A percentile compares a stretch with the other conserved stretches of the same genome.
These are phyloP conservation scores for Hemicrepidius hirtus DNA, from an alignment of 2,888 invertebrate species.

Conservation along the genomic window DNA sequence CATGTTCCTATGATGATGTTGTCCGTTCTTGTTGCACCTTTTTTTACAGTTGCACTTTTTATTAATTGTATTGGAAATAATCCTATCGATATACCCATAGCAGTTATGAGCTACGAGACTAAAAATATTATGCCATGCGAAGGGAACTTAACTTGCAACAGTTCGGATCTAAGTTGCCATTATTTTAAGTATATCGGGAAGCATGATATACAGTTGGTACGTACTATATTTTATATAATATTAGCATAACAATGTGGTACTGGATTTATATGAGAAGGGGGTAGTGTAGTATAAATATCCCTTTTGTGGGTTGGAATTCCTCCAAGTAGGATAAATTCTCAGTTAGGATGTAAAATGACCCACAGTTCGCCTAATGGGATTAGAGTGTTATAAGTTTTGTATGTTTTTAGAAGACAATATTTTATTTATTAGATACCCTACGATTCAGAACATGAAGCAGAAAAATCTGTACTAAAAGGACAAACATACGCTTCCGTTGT, in stretches of 20 bases:
- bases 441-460: slow-evolving; percentile 76
- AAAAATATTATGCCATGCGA: slow-evolving; percentile 62
- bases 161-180: slow-evolving; percentile 83
- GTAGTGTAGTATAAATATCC: too few relatives aligned
- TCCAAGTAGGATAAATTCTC: too few relatives aligned
- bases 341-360: too few relatives aligned
- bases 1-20: slow-evolving; percentile 89
- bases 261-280: too few relatives aligned
- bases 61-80: slow-evolving; percentile 93
- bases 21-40: slow-evolving; percentile 88
- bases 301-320: too few relatives aligned
- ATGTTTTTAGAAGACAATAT: too few relatives aligned
- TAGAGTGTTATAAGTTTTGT: too few relatives aligned
- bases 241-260: too few relatives aligned
- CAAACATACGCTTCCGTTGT: slow-evolving; percentile 85
- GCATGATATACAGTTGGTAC: slow-evolving; percentile 79
- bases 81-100: slow-evolving; percentile 84
- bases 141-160: slow-evolving; percentile 75
- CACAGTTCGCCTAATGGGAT: too few relatives aligned
- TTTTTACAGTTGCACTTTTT: slow-evolving; percentile 90
- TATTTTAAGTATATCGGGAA: slow-evolving; percentile 82
- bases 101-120: slow-evolving; percentile 88
- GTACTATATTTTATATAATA: too few relatives aligned
- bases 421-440: slow-evolving; percentile 29
- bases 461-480: slow-evolving; percentile 80